phyloP scores from a whole-genome alignment of 2,797 vertebrate species.

The Lacerta bilineata region DNA sequence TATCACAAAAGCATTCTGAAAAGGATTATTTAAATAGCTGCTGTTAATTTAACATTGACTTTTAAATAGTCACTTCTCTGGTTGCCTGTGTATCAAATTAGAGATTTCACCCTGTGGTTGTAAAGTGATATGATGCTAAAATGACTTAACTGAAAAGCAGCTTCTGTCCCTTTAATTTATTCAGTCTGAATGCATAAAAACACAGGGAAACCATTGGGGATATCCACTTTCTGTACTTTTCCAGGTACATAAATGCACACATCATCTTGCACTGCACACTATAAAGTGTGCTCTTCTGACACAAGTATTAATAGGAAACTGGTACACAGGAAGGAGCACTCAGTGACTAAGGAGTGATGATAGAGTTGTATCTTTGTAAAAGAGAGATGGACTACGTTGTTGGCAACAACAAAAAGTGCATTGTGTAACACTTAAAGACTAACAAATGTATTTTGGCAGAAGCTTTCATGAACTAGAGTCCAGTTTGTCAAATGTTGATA shows the following conservation, averaged over 20 bases:
- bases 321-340: too few relatives aligned
- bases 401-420: not conserved
- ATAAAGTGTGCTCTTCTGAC: too few relatives aligned
- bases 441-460: not conserved
- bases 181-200: not conserved
- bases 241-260: too few relatives aligned
- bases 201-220: not conserved
- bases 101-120: not conserved
- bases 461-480: not conserved
- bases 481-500: not conserved
- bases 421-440: not conserved
- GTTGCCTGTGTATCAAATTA: not conserved
- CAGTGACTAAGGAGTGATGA: too few relatives aligned
- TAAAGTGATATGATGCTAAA: not conserved
- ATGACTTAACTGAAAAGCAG: not conserved
- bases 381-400: not conserved
- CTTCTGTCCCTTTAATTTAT: not conserved
- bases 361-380: not conserved
- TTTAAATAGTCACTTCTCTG: not conserved
- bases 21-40: not conserved
- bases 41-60: not conserved
- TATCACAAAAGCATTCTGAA: not conserved
- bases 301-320: too few relatives aligned
- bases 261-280: too few relatives aligned
- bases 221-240: not conserved